Percentiles rank a stretch among this genome's conserved stretches.
These are phyloP conservation scores for Apodemus sylvaticus DNA, from an alignment of 2,113 vertebrate species.

Conservation along the genomic window DNA sequence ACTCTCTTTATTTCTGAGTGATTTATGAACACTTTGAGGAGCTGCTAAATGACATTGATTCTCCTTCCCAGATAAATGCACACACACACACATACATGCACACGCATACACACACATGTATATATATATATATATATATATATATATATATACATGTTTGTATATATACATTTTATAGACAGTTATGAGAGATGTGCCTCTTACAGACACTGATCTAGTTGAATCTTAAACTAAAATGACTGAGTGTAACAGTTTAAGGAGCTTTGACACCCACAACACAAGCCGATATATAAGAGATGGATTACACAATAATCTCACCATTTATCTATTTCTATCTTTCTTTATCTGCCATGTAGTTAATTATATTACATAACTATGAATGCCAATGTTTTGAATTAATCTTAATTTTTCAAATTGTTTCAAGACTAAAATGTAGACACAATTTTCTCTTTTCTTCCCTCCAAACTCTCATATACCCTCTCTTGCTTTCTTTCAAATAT, in stretches of 20 bases:
- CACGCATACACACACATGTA: too few relatives aligned
- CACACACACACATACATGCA: background rate
- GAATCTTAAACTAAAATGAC: background rate
- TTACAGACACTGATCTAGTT: background rate
- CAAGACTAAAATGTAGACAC: background rate
- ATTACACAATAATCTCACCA: background rate
- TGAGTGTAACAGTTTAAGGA: background rate
- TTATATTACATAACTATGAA: background rate
- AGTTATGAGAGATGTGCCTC: background rate
- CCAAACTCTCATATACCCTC: background rate
- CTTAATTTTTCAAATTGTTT: background rate
- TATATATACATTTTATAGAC: background rate
- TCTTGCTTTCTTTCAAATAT: background rate
- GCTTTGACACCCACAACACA: background rate
- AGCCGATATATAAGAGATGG: background rate
- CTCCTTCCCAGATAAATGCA: background rate
- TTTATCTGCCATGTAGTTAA: background rate
- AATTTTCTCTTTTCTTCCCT: background rate
- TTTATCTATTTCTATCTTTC: background rate
- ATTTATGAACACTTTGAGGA: background rate
- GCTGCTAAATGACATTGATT: background rate
- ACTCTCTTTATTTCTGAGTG: background rate
- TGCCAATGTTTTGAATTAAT: background rate
- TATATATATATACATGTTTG: background rate
- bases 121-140: too few relatives aligned